Evolutionary conservation across 1,140 invertebrate genomes (phyloP), one percentile per base, ranked within the genome.

Genomic region (Plectrocnemia conspersa): DNA sequence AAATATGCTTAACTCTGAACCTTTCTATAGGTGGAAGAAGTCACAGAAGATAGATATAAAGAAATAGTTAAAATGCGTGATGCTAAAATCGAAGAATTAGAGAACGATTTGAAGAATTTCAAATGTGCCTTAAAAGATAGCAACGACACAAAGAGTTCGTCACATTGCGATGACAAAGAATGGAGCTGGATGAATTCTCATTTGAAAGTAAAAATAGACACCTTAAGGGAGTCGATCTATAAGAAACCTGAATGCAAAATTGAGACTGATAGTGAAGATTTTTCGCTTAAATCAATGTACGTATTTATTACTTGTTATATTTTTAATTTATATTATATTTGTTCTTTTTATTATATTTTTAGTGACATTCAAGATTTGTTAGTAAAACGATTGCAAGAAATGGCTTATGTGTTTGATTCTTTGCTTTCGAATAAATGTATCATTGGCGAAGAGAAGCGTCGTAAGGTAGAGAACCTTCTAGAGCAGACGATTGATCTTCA

Each of bases 331-430:
- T 47, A 35, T 23, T 27, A 47, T 55, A 29, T 42, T 18, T 11
- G 52, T 55, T 21, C 35, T 25, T 52, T 60, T 50, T 54, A 35
- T 35, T 19, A 56, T 52, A 23, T 38, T 73, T 73, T 63, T 53
- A 75, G 73, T 27, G 73, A 73, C 58, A 65, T 75, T 9, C 71
- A 74, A 59, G 67, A 77, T 48, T 63, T 85, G 23, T 65, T 87
- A 15, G 81, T 80, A 11, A 77, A 72, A 23, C 74, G 84, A 3
- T 66, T 88, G 21, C 82, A 86, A 64, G 85, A 86, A 60, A 65
- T 88, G 52, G 82, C 84, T 1, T 77, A 78, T 38, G 87, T 88
- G 64, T 68, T 88, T 11, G 83, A 86, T 61, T 83, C 83, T 29
- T 68, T 88, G 38, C 64, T 88, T 5, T 80, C 79, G 45, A 77